These are phyloP conservation scores for Cyclargus thomasi DNA, from an alignment of 1,140 invertebrate species.

Conservation along the genomic window DNA sequence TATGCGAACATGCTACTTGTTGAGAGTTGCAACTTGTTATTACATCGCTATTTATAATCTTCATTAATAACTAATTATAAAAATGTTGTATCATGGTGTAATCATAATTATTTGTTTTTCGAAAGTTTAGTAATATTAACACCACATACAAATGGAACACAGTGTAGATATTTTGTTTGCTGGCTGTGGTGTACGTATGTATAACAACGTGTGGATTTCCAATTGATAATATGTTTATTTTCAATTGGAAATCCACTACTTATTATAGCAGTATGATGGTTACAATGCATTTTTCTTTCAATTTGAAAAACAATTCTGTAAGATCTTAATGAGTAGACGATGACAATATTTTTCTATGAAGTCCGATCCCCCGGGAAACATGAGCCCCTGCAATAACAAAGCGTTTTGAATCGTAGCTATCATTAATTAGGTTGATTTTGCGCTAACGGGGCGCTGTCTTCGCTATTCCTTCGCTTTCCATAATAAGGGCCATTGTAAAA, in stretches of 20 bases:
- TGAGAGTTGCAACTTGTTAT: neutral
- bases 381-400: neutral
- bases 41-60: neutral
- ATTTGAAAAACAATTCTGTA: neutral
- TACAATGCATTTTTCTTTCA: neutral
- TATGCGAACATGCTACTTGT: neutral
- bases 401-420: neutral
- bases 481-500: neutral
- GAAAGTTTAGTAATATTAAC: too few species aligned
- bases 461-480: neutral
- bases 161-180: too few species aligned
- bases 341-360: neutral
- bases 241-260: too few species aligned
- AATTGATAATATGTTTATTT: too few species aligned
- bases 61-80: too few species aligned
- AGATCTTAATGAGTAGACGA: neutral
- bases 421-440: neutral
- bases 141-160: too few species aligned
- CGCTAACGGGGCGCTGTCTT: neutral
- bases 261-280: too few species aligned
- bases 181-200: too few species aligned
- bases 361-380: neutral
- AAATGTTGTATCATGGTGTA: too few species aligned
- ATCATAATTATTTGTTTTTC: too few species aligned
- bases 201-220: too few species aligned